Evolutionary conservation across 2,113 vertebrate genomes (phyloP).

Genomic region (Prolemur simus): DNA sequence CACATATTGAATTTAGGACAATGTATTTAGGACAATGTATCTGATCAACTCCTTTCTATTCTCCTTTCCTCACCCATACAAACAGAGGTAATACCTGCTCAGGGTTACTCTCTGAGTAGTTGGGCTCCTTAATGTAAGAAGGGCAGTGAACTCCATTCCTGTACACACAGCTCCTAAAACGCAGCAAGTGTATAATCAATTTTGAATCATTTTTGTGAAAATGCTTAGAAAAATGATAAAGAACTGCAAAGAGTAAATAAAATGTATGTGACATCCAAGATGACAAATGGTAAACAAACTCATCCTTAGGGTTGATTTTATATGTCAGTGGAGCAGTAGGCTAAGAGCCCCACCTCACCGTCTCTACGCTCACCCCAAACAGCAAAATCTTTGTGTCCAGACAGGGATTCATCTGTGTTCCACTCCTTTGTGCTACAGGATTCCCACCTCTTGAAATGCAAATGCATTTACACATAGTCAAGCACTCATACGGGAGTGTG

Average conservation of each 20-base stretch:
- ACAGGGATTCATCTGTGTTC: background rate
- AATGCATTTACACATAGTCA: background rate
- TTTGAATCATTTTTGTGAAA: conserved; percentile 31
- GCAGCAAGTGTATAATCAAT: background rate
- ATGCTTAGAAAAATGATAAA: conserved; percentile 34
- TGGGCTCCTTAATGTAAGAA: background rate
- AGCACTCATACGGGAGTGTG: background rate
- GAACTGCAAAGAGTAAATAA: background rate
- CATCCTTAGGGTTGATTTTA: background rate
- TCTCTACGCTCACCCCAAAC: background rate
- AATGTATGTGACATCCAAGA: background rate
- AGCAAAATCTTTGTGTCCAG: background rate
- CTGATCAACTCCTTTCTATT: background rate
- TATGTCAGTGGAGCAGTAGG: background rate
- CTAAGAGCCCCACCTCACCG: background rate
- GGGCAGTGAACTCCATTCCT: background rate
- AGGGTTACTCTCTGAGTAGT: background rate
- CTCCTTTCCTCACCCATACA: background rate
- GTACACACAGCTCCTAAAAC: background rate
- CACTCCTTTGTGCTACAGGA: background rate
- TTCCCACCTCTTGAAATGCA: background rate
- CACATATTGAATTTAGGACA: background rate
- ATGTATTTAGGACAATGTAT: background rate
- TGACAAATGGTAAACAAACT: background rate
- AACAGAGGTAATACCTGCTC: background rate